These are phyloP conservation scores for Acanthoscelides obtectus DNA, from an alignment of 2,888 invertebrate species.

Conservation along the genomic window DNA sequence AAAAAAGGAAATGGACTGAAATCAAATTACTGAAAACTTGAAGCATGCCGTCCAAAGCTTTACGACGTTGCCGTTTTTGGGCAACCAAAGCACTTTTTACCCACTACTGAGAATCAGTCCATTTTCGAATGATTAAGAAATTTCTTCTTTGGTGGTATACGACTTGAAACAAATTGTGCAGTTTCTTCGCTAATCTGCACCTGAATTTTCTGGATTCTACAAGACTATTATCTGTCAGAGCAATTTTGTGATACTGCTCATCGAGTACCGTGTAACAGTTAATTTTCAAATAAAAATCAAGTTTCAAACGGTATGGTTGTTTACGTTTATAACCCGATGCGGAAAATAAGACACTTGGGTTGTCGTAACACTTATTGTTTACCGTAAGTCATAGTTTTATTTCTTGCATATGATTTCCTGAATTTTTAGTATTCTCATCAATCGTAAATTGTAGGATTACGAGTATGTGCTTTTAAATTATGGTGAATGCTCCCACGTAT, in stretches of 20 bases:
- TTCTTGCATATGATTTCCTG: background rate
- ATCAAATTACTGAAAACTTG: background rate
- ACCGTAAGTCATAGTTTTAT: background rate
- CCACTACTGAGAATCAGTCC: background rate
- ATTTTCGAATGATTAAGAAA: background rate
- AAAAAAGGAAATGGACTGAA: background rate
- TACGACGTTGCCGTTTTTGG: background rate
- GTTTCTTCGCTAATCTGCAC: background rate
- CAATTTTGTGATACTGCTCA: background rate
- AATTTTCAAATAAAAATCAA: background rate
- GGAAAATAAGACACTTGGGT: background rate
- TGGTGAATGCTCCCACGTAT: background rate
- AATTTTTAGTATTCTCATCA: background rate
- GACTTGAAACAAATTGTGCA: background rate
- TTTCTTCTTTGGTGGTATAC: background rate
- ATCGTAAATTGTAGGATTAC: background rate
- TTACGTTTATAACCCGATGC: background rate
- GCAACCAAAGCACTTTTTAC: background rate
- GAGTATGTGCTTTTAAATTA: background rate
- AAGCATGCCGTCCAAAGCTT: background rate
- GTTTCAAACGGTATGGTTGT: background rate
- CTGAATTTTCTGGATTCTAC: background rate
- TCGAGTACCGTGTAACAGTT: background rate
- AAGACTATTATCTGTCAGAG: background rate
- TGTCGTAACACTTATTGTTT: background rate